Evolutionary conservation across 1,140 invertebrate species (phyloP).

Genomic region (Contarinia nasturtii): DNA sequence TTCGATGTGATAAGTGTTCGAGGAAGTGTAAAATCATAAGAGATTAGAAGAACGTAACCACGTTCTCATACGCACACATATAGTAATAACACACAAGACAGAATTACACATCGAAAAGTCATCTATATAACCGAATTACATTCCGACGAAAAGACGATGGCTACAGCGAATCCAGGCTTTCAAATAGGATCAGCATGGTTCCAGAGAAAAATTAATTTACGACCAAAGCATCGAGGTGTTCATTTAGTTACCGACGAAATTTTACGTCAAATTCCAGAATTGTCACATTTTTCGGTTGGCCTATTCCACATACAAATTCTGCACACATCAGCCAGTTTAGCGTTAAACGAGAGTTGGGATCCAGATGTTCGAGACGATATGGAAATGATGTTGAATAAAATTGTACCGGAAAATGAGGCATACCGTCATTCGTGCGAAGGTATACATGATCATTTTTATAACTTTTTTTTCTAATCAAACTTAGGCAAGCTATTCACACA

Average conservation of each 20-base stretch:
- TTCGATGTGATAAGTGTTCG: too few species aligned
- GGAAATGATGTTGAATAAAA: constrained; percentile 97
- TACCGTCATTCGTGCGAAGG: constrained; percentile 95
- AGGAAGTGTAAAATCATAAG: too few species aligned
- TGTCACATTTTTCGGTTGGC: constrained; percentile 81
- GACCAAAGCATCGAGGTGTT: constrained; percentile 83
- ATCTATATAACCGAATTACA: too few species aligned
- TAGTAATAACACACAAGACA: too few species aligned
- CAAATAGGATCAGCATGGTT: constrained; percentile 90
- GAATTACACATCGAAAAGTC: too few species aligned
- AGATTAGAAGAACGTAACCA: too few species aligned
- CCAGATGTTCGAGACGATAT: constrained; percentile 53
- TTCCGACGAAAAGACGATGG: constrained; percentile 10
- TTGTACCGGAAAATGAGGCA: constrained; percentile 87
- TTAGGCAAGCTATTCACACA: too few species aligned
- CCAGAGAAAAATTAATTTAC: constrained; percentile 86
- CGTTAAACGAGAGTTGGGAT: constrained; percentile 95
- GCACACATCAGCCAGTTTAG: constrained; percentile 91
- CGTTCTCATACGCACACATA: too few species aligned
- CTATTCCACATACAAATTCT: constrained; percentile 92
- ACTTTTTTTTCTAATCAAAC: not conserved
- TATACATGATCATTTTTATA: constrained; percentile 80
- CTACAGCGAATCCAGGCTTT: constrained; percentile 38
- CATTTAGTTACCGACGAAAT: constrained; percentile 92
- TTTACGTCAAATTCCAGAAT: constrained; percentile 76